phyloP scores from a whole-genome alignment of 2,797 vertebrate species.

The Arrhamphus sclerolepis region DNA sequence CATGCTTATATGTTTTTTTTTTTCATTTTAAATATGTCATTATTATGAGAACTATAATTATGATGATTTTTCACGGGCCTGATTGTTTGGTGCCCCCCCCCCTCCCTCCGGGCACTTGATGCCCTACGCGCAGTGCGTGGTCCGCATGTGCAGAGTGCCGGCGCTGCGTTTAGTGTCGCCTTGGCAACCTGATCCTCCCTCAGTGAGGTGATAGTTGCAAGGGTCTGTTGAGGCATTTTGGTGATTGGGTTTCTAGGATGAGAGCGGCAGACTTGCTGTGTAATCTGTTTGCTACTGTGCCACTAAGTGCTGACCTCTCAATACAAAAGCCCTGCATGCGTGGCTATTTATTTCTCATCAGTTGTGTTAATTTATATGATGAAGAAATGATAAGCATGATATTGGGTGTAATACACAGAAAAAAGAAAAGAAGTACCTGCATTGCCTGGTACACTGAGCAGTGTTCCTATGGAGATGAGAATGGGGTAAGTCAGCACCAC shows the following conservation, averaged over 20 bases:
- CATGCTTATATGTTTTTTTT: too few relatives aligned
- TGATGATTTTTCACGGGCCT: too few relatives aligned
- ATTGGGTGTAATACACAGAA: constrained; percentile 1
- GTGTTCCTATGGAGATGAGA: constrained; percentile 96
- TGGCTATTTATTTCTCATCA: constrained; percentile 33
- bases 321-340: constrained; percentile 29
- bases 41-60: too few relatives aligned
- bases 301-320: constrained; percentile 65
- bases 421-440: constrained; percentile 82
- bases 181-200: constrained; percentile 77
- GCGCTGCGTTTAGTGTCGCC: constrained; percentile 78
- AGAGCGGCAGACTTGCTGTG: constrained; percentile 68
- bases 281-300: constrained; percentile 69
- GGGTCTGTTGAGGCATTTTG: constrained; percentile 56
- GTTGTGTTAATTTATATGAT: constrained; percentile 8
- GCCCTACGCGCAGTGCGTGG: too few relatives aligned
- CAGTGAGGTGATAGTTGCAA: constrained; percentile 66
- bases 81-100: too few relatives aligned
- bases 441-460: constrained; percentile 97
- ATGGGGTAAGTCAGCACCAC: constrained; percentile 97
- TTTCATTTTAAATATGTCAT: too few relatives aligned
- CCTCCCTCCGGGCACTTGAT: too few relatives aligned
- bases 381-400: neutral
- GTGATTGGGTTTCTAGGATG: constrained; percentile 71
- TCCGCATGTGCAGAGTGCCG: too few relatives aligned